Conservation (phyloP, 2,797 vertebrate genomes). For the Semaprochilodus insignis region DNA sequence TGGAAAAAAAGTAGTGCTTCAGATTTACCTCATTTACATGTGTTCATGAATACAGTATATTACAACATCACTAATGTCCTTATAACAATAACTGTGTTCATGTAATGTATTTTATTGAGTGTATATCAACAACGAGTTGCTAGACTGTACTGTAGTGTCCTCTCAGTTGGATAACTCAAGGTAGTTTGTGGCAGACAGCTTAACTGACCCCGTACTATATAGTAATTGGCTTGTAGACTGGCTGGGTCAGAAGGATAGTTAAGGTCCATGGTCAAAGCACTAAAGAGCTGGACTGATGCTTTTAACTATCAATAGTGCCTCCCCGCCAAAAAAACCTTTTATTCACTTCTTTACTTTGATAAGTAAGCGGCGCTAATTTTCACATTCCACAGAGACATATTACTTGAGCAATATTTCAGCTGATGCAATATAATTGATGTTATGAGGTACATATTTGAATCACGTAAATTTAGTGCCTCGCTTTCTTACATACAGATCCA, state of each 20-base stretch:
- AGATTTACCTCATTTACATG: not conserved
- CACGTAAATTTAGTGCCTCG: too few relatives aligned
- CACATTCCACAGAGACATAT: not conserved
- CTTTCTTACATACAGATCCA: too few relatives aligned
- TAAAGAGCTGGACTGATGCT: not conserved
- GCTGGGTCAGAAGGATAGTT: slow-evolving; percentile 20
- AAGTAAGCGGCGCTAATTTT: not conserved
- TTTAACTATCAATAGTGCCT: not conserved
- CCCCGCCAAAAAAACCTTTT: not conserved
- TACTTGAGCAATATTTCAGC: too few relatives aligned
- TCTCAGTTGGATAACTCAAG: slow-evolving; percentile 11
- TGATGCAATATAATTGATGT: too few relatives aligned
- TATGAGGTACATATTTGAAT: too few relatives aligned
- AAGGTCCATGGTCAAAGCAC: not conserved
- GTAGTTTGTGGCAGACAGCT: slow-evolving; percentile 4
- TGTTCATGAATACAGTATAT: not conserved
- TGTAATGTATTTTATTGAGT: not conserved
- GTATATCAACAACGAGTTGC: not conserved
- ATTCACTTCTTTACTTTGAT: not conserved
- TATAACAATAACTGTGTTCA: not conserved
- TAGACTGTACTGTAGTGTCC: not conserved
- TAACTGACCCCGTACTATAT: slow-evolving; percentile 9
- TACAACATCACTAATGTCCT: not conserved
- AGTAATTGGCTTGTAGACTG: slow-evolving; percentile 40
- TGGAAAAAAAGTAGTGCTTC: not conserved